Evolutionary conservation across 23 tunicate genomes (phyloP), one percentile per base, ranked within the genome.

Genomic region (Ascidia mentula): DNA sequence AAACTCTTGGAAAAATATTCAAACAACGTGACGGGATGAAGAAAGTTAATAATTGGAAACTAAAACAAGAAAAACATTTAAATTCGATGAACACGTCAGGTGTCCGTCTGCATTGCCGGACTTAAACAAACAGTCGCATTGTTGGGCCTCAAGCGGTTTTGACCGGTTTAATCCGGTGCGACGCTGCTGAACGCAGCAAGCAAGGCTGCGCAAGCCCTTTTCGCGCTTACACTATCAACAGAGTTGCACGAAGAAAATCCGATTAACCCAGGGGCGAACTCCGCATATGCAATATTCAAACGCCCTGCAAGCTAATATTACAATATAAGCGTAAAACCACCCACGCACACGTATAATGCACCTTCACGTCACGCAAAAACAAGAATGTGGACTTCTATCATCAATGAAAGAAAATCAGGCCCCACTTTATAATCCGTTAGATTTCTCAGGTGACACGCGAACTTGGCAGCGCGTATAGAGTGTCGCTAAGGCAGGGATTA

Each of bases 201-300:
- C 65, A 3, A 53, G 22, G 28, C 65, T 53, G 65, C 65, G 65
- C 65, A 26, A 53, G 65, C 28, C 65, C 65, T 26, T 26, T 53
- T 53, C 65, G 24, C 65, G 65, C 65, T 26, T 53, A 20, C 65
- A 1, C 65, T 53, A 53, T 53, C 65, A 53, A 53, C 65, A 53
- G 13, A 28, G 24, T 53, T 28, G 65, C 65, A 28, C 65, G 65
- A 26, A 26, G 24, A 28, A 53, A 53, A 53, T 53, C 65, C 65
- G 65, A 53, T 53, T 53, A 53, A 53, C 65, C 65, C 65, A 53
- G 65, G 65, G 65, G 22, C 65, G 65, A 53, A 53, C 65, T 53
- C 65, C 24, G 65, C 24, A 26, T 26, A 26, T 53, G 65, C 65
- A 53, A 53, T 53, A 53, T 20, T 28, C 65, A 5, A 9, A 53